Evolutionary conservation across 1,140 invertebrate genomes (phyloP), one percentile per base, ranked within the genome.

Genomic region (Drosophila arizonae): DNA sequence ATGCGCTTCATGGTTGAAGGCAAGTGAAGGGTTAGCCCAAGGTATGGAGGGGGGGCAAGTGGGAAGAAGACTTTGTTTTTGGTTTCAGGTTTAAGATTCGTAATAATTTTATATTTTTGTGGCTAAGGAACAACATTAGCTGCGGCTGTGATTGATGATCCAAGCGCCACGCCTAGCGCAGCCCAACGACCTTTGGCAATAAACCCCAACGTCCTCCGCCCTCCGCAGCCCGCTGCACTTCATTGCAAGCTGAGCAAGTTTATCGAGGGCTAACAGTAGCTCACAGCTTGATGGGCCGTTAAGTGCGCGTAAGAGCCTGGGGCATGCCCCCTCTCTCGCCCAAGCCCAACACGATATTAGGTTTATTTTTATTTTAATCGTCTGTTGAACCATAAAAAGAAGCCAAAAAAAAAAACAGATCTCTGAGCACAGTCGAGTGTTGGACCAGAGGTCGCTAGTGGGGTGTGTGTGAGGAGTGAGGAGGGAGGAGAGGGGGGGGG

Each of bases 251-350:
- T n/a, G 64, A 61, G 68, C 70, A 41, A 48, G 64, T 72, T 72
- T 72, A 54, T 61, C 17, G 50, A 68, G 54, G 55, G 54, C 39
- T 67, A 60, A 67, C 55, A 72, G 69, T 67, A 67, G 64, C 70
- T 60, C 24, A 54, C 30, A 60, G 55, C 48, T 65, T 43, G 62
- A 58, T 51, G 52, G 15, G 3, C 24, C 36, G 52, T 54, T 61
- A 61, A 52, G n/a, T 24, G 2, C 56, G 10, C 9, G 55, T 41
- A 46, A 62, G 48, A 36, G 57, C 36, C 51, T 41, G 28, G 39
- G 57, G 39, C 57, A 69, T 54, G 9, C 9, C 11, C 17, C 15
- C 10, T 52, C 10, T 45, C 52, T 1, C 52, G 3, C 30, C 26
- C 13, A 3, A 11, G 15, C 33, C 11, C n/a, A 28, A 28, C 2